Conservation (phyloP, 2,888 invertebrate genomes). For the Lycia hirtaria region DNA sequence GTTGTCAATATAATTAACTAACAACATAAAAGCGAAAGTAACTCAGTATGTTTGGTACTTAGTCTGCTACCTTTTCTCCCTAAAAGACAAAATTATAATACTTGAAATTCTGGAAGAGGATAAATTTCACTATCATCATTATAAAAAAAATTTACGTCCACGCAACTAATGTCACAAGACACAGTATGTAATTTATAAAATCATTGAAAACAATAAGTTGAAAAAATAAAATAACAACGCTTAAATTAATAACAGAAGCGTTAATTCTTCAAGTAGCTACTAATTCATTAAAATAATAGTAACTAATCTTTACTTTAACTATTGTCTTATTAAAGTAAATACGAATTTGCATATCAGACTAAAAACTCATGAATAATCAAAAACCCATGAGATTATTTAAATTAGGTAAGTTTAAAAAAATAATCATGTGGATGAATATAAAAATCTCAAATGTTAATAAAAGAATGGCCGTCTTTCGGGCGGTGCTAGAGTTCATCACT, state of each 20-base stretch:
- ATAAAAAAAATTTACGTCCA: no score
- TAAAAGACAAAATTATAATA: no score
- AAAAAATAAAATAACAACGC: neutral
- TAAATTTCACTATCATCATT: no score
- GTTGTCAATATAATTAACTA: no score
- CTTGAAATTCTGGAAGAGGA: no score
- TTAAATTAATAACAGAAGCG: constrained; percentile 6
- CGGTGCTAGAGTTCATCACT: constrained; percentile 60
- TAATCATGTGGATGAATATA: constrained; percentile 15
- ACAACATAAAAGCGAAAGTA: no score
- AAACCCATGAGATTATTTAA: constrained; percentile 28
- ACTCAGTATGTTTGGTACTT: no score
- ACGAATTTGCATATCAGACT: constrained; percentile 17
- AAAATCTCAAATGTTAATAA: constrained; percentile 40
- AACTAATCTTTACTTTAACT: no score
- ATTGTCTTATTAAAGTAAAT: constrained; percentile 24
- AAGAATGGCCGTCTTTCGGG: constrained; percentile 60
- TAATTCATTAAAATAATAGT: no score
- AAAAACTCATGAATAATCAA: constrained; percentile 30
- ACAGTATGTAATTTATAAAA: neutral
- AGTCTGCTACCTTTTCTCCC: no score
- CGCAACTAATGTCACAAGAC: no score
- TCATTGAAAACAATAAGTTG: neutral
- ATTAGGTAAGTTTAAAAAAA: constrained; percentile 37
- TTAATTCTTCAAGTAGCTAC: constrained; percentile 9